phyloP scores from a whole-genome alignment of 2,113 vertebrate species.

The Varanus komodoensis region DNA sequence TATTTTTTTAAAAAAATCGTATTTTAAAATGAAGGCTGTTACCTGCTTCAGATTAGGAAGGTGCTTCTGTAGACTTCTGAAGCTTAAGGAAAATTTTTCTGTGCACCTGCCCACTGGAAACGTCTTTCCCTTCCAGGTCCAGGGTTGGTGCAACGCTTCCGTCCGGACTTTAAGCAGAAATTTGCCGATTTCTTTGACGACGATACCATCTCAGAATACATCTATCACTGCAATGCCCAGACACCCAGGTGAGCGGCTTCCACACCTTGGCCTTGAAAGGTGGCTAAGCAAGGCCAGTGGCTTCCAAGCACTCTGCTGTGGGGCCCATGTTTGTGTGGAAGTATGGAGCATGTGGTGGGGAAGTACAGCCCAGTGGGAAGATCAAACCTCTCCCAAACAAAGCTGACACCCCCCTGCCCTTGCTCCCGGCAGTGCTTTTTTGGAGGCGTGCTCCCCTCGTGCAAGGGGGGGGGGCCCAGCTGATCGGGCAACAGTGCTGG shows the following conservation, averaged over 20 bases:
- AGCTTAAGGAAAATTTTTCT: background rate
- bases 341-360: background rate
- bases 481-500: too few relatives aligned
- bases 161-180: slow-evolving; percentile 90
- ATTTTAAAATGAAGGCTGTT: too few relatives aligned
- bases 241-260: slow-evolving; percentile 81
- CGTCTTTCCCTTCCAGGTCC: slow-evolving; percentile 77
- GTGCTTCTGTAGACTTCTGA: background rate
- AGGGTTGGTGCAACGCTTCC: slow-evolving; percentile 88
- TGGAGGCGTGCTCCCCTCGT: too few relatives aligned
- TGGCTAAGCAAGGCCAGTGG: background rate
- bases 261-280: accelerated
- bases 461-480: too few relatives aligned
- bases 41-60: background rate
- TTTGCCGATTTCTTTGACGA: slow-evolving; percentile 91
- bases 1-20: background rate
- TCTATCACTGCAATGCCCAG: slow-evolving; percentile 94
- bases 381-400: too few relatives aligned
- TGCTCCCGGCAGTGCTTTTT: too few relatives aligned
- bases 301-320: background rate
- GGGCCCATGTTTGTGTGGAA: background rate
- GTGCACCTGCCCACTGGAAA: background rate
- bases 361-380: background rate
- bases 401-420: too few relatives aligned
- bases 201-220: slow-evolving; percentile 90